These are phyloP conservation scores for Steinernema carpocapsae DNA, from an alignment of 2,888 invertebrate species.

Conservation along the genomic window DNA sequence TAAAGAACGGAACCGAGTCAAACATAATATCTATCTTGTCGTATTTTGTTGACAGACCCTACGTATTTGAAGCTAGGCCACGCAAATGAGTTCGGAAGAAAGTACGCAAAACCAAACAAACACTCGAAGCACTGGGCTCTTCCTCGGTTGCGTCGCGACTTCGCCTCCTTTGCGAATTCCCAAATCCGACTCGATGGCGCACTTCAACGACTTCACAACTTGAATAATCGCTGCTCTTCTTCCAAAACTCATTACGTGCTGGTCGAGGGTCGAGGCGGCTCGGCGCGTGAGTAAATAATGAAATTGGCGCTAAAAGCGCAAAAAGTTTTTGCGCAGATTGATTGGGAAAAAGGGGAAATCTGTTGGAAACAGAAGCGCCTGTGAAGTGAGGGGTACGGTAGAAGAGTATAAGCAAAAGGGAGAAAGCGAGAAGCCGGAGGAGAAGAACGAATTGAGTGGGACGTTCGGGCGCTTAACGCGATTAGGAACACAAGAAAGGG, in stretches of 20 bases:
- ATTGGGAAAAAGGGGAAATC: background rate
- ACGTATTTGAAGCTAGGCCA: too few relatives aligned
- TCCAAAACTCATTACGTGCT: slow-evolving; percentile 31
- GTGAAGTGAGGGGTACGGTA: slow-evolving; percentile 1
- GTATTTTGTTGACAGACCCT: too few relatives aligned
- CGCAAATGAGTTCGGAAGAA: too few relatives aligned
- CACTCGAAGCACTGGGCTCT: slow-evolving; percentile 11
- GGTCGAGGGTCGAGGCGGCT: slow-evolving; percentile 27
- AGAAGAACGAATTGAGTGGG: slow-evolving; percentile 22
- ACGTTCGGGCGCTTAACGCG: slow-evolving; percentile 16
- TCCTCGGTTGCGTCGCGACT: background rate
- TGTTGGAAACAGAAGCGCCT: too few relatives aligned
- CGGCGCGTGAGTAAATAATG: slow-evolving; percentile 34
- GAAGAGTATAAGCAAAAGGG: background rate
- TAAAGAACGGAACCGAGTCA: too few relatives aligned
- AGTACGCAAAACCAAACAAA: slow-evolving; percentile 29
- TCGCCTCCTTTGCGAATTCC: background rate
- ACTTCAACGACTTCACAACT: slow-evolving; percentile 28
- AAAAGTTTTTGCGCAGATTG: slow-evolving; percentile 20
- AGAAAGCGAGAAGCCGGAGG: background rate
- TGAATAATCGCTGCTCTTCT: slow-evolving; percentile 30
- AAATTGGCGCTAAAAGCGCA: slow-evolving; percentile 32
- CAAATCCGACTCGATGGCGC: slow-evolving; percentile 34
- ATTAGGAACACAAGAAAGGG: slow-evolving; percentile 28
- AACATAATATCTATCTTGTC: too few relatives aligned